phyloP scores from a whole-genome alignment of 1,140 invertebrate genomes.

The Tetramorium parvispinum region DNA sequence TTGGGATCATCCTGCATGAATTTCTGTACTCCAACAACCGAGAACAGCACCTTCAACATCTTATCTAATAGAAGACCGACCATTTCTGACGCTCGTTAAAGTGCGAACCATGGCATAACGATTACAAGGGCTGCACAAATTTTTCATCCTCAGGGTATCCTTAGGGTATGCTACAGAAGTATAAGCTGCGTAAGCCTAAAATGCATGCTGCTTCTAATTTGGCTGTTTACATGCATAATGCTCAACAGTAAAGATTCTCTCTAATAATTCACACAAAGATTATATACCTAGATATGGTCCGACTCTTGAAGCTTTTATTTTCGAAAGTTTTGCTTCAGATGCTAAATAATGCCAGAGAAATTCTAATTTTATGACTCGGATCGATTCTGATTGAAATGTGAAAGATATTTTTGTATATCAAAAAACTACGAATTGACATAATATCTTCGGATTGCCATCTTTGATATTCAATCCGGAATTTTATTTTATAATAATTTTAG shows the following conservation, averaged over 20 bases:
- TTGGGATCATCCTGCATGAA: slow-evolving; percentile 27
- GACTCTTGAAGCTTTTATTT: background rate
- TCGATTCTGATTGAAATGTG: background rate
- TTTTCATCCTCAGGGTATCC: background rate
- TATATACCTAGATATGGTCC: background rate
- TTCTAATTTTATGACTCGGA: background rate
- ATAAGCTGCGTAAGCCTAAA: slow-evolving; percentile 1
- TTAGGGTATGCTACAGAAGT: background rate
- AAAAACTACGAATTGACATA: background rate
- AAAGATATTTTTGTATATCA: background rate
- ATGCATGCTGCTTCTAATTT: background rate
- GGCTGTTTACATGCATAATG: background rate
- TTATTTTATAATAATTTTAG: background rate
- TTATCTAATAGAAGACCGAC: slow-evolving; percentile 22
- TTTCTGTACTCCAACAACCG: slow-evolving; percentile 30
- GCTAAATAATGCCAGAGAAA: background rate
- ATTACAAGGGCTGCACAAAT: background rate
- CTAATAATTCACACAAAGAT: background rate
- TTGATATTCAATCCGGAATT: background rate
- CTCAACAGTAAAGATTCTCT: background rate
- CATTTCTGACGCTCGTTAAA: slow-evolving; percentile 15
- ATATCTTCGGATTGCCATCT: background rate
- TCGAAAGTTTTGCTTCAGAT: background rate
- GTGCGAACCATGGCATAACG: slow-evolving; percentile 14
- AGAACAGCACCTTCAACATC: background rate